A percentile compares a stretch with the other conserved stretches of the same genome.
These are phyloP conservation scores for Cancer borealis DNA, from an alignment of 2,888 invertebrate species.

Conservation along the genomic window DNA sequence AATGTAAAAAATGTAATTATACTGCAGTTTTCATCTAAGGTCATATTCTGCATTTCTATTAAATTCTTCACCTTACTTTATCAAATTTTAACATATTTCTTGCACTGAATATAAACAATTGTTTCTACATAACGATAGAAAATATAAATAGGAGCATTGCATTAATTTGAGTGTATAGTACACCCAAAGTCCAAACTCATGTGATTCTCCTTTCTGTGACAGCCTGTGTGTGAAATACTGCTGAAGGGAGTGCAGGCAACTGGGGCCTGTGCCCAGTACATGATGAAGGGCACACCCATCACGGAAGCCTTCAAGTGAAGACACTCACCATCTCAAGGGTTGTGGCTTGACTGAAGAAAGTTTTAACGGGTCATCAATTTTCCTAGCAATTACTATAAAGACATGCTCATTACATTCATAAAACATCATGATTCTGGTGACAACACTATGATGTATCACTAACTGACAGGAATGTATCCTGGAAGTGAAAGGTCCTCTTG, in stretches of 20 bases:
- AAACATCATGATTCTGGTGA: not conserved
- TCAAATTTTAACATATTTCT: not conserved
- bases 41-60: too few relatives aligned
- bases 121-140: not conserved
- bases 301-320: conserved; percentile 68
- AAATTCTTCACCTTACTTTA: too few relatives aligned
- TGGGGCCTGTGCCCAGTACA: conserved; percentile 59
- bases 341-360: not conserved
- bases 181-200: not conserved
- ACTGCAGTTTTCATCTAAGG: too few relatives aligned
- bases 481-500: not conserved
- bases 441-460: not conserved
- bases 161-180: not conserved
- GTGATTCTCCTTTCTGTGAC: not conserved
- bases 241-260: conserved; percentile 73
- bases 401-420: not conserved
- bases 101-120: not conserved
- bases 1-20: too few relatives aligned
- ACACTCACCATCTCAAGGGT: not conserved
- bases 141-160: not conserved
- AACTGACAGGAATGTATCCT: not conserved
- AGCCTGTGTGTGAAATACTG: conserved; percentile 72
- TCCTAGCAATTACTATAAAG: not conserved
- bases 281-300: conserved; percentile 69
- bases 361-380: not conserved